A percentile compares a stretch with the other conserved stretches of the same genome.
phyloP scores from a whole-genome alignment of 2,113 vertebrate species.

The Spilogale gracilis region DNA sequence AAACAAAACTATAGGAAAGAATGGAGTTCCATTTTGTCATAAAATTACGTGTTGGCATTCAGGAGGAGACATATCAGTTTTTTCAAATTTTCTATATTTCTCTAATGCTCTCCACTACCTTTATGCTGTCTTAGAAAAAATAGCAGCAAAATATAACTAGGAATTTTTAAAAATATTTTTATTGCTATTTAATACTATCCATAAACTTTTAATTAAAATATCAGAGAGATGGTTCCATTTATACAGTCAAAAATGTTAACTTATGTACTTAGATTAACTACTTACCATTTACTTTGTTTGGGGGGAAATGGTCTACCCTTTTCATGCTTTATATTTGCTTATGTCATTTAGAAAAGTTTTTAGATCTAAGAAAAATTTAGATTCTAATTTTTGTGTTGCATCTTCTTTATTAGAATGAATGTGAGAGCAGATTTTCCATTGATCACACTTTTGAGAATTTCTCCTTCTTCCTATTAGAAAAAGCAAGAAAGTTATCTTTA shows the following conservation, averaged over 20 bases:
- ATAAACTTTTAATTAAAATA: neutral
- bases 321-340: neutral
- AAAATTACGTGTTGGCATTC: neutral
- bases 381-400: conserved; percentile 30
- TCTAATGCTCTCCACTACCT: neutral
- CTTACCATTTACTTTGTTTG: neutral
- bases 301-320: neutral
- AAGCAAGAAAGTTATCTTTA: neutral
- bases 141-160: neutral
- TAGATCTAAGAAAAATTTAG: neutral
- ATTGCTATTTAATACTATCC: neutral
- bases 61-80: neutral
- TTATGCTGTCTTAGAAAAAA: neutral
- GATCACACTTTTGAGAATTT: neutral
- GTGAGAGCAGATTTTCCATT: neutral
- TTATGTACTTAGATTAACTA: neutral
- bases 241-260: neutral
- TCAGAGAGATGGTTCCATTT: neutral
- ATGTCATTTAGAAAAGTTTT: neutral
- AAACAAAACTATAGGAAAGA: neutral
- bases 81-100: neutral
- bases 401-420: neutral
- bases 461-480: neutral
- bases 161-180: neutral
- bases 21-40: neutral